Evolutionary conservation across 2,113 vertebrate species (phyloP).

Genomic region (Crotalus helleri): DNA sequence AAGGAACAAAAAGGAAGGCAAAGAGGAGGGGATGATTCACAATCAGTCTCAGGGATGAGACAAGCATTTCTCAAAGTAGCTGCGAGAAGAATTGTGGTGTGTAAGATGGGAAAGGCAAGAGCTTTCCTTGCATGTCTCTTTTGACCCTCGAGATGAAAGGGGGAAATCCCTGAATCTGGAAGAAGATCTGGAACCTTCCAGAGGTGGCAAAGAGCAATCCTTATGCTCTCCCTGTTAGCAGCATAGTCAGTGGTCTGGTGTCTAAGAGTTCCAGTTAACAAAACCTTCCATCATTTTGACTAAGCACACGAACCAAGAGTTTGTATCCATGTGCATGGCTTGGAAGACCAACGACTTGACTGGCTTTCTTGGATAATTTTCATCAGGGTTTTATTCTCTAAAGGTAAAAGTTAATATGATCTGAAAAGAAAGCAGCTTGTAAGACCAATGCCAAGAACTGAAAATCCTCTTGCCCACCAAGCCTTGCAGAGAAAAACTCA

Average conservation of each 20-base stretch:
- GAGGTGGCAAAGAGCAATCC: neutral
- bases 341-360: neutral
- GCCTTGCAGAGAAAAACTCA: accelerated
- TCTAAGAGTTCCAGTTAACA: neutral
- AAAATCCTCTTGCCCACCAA: accelerated
- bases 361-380: neutral
- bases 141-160: neutral
- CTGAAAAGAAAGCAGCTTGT: neutral
- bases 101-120: neutral
- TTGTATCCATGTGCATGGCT: neutral
- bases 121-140: neutral
- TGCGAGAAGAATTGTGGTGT: neutral
- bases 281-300: neutral
- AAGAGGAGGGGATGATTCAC: neutral
- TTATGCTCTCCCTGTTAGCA: neutral
- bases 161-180: neutral
- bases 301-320: neutral
- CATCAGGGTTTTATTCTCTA: neutral
- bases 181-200: neutral
- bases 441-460: neutral
- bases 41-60: neutral
- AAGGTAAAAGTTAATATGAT: conserved; percentile 8
- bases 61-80: neutral
- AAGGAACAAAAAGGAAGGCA: neutral
- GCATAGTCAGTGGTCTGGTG: neutral